phyloP scores from a whole-genome alignment of 1,140 invertebrate species.

The Eciton burchellii region DNA sequence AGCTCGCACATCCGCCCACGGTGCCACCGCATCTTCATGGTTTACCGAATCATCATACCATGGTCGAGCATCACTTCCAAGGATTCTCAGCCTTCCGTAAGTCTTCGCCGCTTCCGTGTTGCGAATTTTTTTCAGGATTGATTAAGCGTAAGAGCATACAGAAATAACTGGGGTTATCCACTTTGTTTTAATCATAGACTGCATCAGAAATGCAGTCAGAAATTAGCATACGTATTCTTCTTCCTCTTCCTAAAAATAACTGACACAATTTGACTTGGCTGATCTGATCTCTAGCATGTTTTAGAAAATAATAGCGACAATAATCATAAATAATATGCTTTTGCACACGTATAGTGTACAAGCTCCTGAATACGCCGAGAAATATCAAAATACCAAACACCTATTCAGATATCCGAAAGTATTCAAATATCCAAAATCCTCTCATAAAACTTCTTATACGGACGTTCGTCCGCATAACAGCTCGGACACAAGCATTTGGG shows the following conservation, averaged over 20 bases:
- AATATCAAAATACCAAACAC: no score
- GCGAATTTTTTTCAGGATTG: background rate
- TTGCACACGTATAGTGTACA: no score
- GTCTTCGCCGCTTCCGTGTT: slow-evolving; percentile 53
- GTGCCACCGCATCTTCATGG: slow-evolving; percentile 70
- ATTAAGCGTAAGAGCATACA: background rate
- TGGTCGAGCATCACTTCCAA: slow-evolving; percentile 77
- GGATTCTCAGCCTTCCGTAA: slow-evolving; percentile 83
- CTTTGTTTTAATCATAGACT: background rate
- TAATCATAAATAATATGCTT: no score
- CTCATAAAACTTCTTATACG: no score
- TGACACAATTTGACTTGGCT: no score
- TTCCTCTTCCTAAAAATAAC: background rate
- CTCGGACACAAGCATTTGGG: background rate
- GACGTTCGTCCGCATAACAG: no score
- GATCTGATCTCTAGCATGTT: no score
- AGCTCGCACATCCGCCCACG: slow-evolving; percentile 68
- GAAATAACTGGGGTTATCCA: background rate
- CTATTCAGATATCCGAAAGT: no score
- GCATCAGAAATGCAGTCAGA: no score
- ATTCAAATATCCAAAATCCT: background rate
- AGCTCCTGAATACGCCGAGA: no score
- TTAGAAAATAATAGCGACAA: no score
- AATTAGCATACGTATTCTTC: no score
- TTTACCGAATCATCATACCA: slow-evolving; percentile 67